Percentiles rank a stretch among this genome's conserved stretches.
These are phyloP conservation scores for Drosophila flavopinicola DNA, from an alignment of 2,888 invertebrate genomes.

Conservation along the genomic window DNA sequence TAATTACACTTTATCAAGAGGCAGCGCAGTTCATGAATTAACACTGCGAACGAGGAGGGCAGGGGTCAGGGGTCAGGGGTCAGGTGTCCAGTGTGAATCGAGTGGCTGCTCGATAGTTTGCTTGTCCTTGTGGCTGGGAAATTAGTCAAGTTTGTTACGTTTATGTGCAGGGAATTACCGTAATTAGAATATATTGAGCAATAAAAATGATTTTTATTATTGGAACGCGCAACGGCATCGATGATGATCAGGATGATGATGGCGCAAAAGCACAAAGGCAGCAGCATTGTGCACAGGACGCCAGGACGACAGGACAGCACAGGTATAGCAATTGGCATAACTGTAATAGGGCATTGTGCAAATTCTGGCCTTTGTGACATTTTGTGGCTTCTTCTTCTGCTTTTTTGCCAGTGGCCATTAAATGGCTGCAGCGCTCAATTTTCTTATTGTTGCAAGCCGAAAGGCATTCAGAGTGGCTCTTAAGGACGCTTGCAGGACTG, in stretches of 20 bases:
- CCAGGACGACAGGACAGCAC: neutral
- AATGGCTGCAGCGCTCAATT: constrained; percentile 30
- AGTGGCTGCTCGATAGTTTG: constrained; percentile 39
- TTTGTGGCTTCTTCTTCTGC: constrained; percentile 28
- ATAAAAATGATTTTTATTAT: constrained; percentile 82
- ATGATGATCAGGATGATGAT: constrained; percentile 17
- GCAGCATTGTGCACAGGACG: neutral
- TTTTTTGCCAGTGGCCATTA: constrained; percentile 13
- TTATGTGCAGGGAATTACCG: constrained; percentile 76
- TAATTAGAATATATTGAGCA: constrained; percentile 83
- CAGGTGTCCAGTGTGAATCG: neutral
- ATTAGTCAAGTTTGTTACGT: constrained; percentile 79
- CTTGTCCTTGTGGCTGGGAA: constrained; percentile 35
- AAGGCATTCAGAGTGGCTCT: neutral
- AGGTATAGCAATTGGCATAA: constrained; percentile 34
- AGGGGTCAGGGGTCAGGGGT: neutral
- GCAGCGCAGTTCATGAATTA: constrained; percentile 71
- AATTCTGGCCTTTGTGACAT: constrained; percentile 26
- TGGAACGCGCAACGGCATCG: constrained; percentile 49
- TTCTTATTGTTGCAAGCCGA: constrained; percentile 21
- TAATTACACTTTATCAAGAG: constrained; percentile 79
- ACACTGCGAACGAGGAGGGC: too few relatives aligned
- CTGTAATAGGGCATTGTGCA: constrained; percentile 21
- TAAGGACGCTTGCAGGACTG: constrained; percentile 9
- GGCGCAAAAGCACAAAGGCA: constrained; percentile 15